A percentile compares a stretch with the other conserved stretches of the same genome.
These are phyloP conservation scores for Vesta saturnalis DNA, from an alignment of 2,888 invertebrate genomes.

Conservation along the genomic window DNA sequence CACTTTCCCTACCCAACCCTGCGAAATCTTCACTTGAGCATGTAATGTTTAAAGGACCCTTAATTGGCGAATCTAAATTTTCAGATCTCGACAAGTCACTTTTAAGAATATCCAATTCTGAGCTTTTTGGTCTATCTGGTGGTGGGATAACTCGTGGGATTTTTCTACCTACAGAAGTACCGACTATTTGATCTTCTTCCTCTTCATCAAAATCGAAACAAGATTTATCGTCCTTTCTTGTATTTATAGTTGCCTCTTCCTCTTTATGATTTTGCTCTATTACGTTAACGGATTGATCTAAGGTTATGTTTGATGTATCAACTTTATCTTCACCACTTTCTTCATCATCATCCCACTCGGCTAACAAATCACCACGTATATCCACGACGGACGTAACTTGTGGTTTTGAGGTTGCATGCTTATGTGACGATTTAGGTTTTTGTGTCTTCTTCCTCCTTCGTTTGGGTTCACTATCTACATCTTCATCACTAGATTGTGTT, in stretches of 20 bases:
- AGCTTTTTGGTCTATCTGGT: constrained; percentile 58
- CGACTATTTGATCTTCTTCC: constrained; percentile 70
- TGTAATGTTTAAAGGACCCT: not conserved
- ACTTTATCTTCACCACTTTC: constrained; percentile 47
- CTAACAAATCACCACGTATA: constrained; percentile 75
- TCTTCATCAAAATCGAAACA: constrained; percentile 85
- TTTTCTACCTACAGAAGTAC: constrained; percentile 66
- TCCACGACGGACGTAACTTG: constrained; percentile 64
- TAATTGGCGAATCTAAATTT: not conserved
- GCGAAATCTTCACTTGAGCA: too few relatives aligned
- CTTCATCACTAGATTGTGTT: constrained; percentile 40
- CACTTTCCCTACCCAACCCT: not conserved
- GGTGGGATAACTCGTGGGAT: constrained; percentile 69
- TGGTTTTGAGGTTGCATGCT: constrained; percentile 12
- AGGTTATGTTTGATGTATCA: not conserved
- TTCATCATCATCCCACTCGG: constrained; percentile 80
- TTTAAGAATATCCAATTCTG: constrained; percentile 59
- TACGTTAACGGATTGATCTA: not conserved
- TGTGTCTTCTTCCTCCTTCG: constrained; percentile 20
- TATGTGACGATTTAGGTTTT: constrained; percentile 26
- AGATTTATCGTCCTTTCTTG: constrained; percentile 60
- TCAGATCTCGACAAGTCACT: constrained; percentile 47
- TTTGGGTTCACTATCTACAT: constrained; percentile 49
- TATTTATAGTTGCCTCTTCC: constrained; percentile 23
- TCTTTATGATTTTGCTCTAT: constrained; percentile 6